Percentiles rank a stretch among this genome's conserved stretches.
phyloP scores from a whole-genome alignment of 1,140 invertebrate genomes.

The Aplysia californica region DNA sequence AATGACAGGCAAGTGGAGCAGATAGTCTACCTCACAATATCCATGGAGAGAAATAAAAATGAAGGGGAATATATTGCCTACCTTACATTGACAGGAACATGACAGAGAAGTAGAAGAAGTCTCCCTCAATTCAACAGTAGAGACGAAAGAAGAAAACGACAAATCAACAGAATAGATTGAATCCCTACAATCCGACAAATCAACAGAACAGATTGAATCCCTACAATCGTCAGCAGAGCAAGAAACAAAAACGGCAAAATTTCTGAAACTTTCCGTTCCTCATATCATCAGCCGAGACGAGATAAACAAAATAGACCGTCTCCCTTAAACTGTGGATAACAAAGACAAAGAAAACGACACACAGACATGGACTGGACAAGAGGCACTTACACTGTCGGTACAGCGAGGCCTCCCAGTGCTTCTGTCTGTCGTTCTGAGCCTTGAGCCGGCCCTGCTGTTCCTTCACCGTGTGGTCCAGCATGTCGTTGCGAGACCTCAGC shows the following conservation, averaged over 20 bases:
- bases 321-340: background rate
- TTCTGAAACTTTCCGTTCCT: background rate
- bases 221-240: background rate
- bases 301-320: background rate
- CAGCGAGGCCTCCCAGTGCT: constrained; percentile 28
- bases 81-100: too few relatives aligned
- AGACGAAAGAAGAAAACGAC: too few relatives aligned
- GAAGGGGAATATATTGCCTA: too few relatives aligned
- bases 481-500: constrained; percentile 20
- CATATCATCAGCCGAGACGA: background rate
- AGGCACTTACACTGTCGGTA: constrained; percentile 35
- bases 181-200: background rate
- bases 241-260: background rate
- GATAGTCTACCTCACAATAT: too few relatives aligned
- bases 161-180: too few relatives aligned
- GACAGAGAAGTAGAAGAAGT: too few relatives aligned
- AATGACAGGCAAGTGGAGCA: too few relatives aligned
- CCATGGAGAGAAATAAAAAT: too few relatives aligned
- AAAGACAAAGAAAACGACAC: background rate
- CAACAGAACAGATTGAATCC: too few relatives aligned
- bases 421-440: constrained; percentile 13
- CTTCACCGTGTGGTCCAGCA: constrained; percentile 28
- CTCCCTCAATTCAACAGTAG: too few relatives aligned
- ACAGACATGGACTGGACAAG: too few relatives aligned
- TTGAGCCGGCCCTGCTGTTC: constrained; percentile 28